phyloP scores from a whole-genome alignment of 1,140 invertebrate species.

The Cydia strobilella region DNA sequence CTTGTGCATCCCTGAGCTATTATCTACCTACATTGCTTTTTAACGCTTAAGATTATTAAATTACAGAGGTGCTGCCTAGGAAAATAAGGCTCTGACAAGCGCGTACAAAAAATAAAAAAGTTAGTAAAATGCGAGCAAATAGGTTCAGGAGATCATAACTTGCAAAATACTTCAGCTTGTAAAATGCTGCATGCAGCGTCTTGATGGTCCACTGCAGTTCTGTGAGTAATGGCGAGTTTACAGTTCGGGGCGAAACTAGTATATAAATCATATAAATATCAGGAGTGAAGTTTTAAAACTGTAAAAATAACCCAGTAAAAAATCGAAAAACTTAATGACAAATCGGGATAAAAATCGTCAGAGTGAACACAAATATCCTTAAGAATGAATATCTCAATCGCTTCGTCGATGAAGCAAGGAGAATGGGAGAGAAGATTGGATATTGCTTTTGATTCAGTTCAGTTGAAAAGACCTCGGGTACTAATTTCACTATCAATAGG shows the following conservation, averaged over 20 bases:
- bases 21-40: conserved; percentile 14
- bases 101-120: not conserved
- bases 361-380: conserved; percentile 5
- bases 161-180: too few relatives aligned
- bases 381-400: conserved; percentile 1
- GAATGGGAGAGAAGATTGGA: not conserved
- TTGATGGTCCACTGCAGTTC: too few relatives aligned
- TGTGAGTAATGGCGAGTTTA: too few relatives aligned
- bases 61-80: not conserved
- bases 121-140: too few relatives aligned
- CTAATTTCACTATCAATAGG: not conserved
- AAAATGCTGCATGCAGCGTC: not conserved
- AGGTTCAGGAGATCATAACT: too few relatives aligned
- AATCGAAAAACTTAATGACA: not conserved
- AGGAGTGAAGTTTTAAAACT: not conserved
- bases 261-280: not conserved
- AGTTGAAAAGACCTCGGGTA: not conserved
- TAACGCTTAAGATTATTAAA: conserved; percentile 9
- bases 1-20: conserved; percentile 16
- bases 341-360: not conserved
- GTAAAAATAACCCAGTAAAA: not conserved
- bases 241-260: too few relatives aligned
- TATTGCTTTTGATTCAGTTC: conserved; percentile 1
- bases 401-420: conserved; percentile 3
- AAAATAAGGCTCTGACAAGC: not conserved